Conservation (phyloP, 2,113 vertebrate species). For the Rhabdornis inornatus region DNA sequence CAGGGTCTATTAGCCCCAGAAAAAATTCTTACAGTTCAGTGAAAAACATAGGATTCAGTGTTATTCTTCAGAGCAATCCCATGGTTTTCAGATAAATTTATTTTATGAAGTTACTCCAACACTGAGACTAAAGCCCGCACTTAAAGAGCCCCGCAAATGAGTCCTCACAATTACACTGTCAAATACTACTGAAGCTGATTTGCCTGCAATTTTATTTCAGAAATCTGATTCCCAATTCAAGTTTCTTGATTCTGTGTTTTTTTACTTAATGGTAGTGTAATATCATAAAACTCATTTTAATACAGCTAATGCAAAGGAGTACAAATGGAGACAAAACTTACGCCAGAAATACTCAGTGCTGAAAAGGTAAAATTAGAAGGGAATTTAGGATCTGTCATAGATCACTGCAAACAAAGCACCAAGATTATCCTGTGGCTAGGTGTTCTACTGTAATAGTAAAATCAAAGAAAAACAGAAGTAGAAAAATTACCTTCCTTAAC, state of each 20-base stretch:
- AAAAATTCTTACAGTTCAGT: background rate
- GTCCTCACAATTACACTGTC: background rate
- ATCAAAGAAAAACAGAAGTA: background rate
- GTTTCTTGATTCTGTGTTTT: background rate
- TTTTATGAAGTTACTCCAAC: background rate
- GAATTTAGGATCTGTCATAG: background rate
- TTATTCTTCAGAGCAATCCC: background rate
- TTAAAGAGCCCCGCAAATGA: background rate
- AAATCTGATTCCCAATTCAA: background rate
- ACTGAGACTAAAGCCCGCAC: background rate
- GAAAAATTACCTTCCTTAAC: background rate
- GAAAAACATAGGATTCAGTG: background rate
- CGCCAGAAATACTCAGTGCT: background rate
- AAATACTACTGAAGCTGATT: background rate
- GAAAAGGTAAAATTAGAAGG: background rate
- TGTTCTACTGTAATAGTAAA: background rate
- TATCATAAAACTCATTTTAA: background rate
- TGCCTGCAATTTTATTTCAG: background rate
- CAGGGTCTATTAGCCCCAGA: fast-evolving
- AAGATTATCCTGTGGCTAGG: background rate
- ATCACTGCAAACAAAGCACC: background rate
- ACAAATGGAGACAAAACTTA: background rate
- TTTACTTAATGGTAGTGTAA: background rate
- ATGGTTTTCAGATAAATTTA: background rate
- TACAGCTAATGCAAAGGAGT: background rate